Evolutionary conservation across 92 coral and sea anemone species (phyloP).

Genomic region (Epizoanthus fatuus): DNA sequence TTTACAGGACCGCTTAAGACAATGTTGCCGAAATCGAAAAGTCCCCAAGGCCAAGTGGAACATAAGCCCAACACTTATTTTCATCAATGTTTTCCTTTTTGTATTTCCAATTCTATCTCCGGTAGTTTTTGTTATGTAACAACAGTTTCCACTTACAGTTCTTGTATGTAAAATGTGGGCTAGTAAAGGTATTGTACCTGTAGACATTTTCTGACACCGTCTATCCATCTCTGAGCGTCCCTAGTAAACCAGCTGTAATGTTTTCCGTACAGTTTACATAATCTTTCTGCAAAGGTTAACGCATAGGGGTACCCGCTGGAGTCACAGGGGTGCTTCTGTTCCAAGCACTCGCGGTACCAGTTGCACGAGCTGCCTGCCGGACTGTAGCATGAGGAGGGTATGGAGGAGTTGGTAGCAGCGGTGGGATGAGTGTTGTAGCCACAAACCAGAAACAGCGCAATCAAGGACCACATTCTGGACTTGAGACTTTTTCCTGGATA

Average conservation of each 20-base stretch:
- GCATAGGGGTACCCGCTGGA: constrained; percentile 42
- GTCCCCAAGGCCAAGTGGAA: no score
- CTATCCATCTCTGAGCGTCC: constrained; percentile 37
- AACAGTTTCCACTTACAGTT: no score
- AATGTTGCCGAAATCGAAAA: no score
- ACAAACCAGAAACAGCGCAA: constrained; percentile 16
- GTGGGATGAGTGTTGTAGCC: constrained; percentile 7
- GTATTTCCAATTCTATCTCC: no score
- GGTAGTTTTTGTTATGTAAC: no score
- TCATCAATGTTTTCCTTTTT: no score
- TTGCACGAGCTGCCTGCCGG: constrained; percentile 46
- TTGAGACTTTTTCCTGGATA: background rate
- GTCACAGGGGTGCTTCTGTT: constrained; percentile 43
- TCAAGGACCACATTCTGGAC: background rate
- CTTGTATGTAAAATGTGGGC: background rate
- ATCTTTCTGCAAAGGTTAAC: constrained; percentile 42
- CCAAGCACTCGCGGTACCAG: constrained; percentile 59
- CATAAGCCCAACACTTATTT: no score
- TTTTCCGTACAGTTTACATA: constrained; percentile 38
- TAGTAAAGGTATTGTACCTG: constrained; percentile 20
- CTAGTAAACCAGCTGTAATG: constrained; percentile 36
- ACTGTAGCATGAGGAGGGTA: constrained; percentile 44
- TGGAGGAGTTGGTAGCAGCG: constrained; percentile 13
- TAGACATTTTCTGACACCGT: constrained; percentile 53
- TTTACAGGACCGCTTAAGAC: no score